Evolutionary conservation across 2,888 invertebrate genomes (phyloP).

Genomic region (Pterobdella sp.): DNA sequence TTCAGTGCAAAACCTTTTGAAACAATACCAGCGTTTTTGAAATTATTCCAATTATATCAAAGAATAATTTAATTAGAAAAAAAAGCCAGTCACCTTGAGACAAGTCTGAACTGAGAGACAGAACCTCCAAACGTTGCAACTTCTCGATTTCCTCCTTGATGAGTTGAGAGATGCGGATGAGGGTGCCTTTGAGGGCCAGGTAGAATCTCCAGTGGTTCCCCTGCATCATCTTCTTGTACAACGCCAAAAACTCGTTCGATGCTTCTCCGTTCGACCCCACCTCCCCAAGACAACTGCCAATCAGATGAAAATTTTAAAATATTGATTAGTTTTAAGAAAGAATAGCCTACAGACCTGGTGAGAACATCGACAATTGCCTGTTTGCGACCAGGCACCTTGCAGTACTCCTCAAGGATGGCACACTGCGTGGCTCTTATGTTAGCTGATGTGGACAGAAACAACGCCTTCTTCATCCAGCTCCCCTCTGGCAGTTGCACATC

Average conservation of each 20-base stretch:
- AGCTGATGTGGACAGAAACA: slow-evolving; percentile 83
- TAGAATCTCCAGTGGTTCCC: slow-evolving; percentile 88
- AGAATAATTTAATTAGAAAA: not conserved
- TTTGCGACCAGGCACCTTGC: slow-evolving; percentile 57
- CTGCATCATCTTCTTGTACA: slow-evolving; percentile 76
- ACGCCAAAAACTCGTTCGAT: slow-evolving; percentile 76
- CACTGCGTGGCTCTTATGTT: slow-evolving; percentile 81
- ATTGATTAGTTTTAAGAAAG: not conserved
- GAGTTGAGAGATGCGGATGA: slow-evolving; percentile 73
- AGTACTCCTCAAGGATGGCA: slow-evolving; percentile 75
- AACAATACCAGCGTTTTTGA: not conserved
- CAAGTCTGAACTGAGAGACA: slow-evolving; percentile 82
- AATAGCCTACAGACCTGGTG: slow-evolving; percentile 62
- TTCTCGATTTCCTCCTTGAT: slow-evolving; percentile 60
- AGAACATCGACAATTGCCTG: slow-evolving; percentile 72
- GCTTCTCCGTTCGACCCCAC: slow-evolving; percentile 80
- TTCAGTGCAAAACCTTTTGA: not conserved
- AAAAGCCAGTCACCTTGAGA: slow-evolving; percentile 64
- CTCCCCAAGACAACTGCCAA: slow-evolving; percentile 60
- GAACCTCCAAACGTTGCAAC: slow-evolving; percentile 78
- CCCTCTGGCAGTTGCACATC: slow-evolving; percentile 60
- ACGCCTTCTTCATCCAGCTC: slow-evolving; percentile 80
- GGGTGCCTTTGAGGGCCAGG: slow-evolving; percentile 71
- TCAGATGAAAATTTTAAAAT: not conserved
- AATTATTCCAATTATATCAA: not conserved